A percentile compares a stretch with the other conserved stretches of the same genome.
Conservation (phyloP, 1,140 invertebrate genomes). For the Drosophila albomicans region DNA sequence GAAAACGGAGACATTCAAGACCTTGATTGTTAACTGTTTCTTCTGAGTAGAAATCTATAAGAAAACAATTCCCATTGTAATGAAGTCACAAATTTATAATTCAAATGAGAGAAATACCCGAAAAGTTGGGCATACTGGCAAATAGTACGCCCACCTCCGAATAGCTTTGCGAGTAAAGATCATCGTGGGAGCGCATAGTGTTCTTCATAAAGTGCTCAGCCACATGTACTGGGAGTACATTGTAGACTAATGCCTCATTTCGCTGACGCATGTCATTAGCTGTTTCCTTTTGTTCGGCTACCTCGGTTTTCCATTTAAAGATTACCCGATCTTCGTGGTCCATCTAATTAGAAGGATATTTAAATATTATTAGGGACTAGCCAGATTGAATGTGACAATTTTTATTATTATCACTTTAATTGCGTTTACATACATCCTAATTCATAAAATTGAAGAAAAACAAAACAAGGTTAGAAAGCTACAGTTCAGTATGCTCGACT, state of each 20-base stretch:
- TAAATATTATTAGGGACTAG: background rate
- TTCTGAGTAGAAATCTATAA: constrained; percentile 95
- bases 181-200: constrained; percentile 92
- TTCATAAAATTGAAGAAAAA: too few relatives aligned
- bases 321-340: constrained; percentile 92
- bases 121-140: constrained; percentile 97
- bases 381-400: too few relatives aligned
- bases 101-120: constrained; percentile 86
- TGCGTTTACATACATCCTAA: too few relatives aligned
- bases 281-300: constrained; percentile 92
- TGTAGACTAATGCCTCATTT: constrained; percentile 95
- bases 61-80: background rate
- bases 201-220: constrained; percentile 95
- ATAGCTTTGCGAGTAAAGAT: constrained; percentile 97
- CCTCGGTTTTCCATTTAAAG: constrained; percentile 90
- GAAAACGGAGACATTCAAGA: constrained; percentile 96
- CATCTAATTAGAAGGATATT: constrained; percentile 86
- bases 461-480: too few relatives aligned
- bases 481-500: too few relatives aligned
- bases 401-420: too few relatives aligned
- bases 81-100: background rate
- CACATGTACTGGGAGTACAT: constrained; percentile 95
- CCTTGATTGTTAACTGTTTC: constrained; percentile 98
- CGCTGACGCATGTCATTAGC: constrained; percentile 94
- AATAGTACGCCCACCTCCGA: constrained; percentile 96